Base-by-base conservation (phyloP, 2,113 vertebrate species). In the Pungitius pungitius region DNA sequence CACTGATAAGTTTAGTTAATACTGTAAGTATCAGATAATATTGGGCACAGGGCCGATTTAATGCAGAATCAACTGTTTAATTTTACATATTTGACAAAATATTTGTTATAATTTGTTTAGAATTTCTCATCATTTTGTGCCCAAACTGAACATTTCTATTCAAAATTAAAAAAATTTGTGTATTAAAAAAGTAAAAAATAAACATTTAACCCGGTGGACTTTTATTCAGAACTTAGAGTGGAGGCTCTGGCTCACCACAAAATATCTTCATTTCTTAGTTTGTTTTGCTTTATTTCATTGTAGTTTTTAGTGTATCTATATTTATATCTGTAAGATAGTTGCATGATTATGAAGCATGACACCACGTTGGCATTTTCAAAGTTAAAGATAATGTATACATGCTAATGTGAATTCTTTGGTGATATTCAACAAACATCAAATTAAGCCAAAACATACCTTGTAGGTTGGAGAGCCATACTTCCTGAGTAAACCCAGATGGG, bases 381-480 rank as follows among this genome's bases (percentile, higher is more conserved):
- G 30, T 15, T 51, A 49, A 30, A 26, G 9, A 8, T 37, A 20
- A 56, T 26, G 13, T 39, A 39, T 42, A 6, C 30, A 20, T 71
- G 10, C 15, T 20, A 14, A 27, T 30, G 18, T 47, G 1, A 59
- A 37, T 39, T 47, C 7, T 43, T 47, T 47, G 1, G 35, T 6
- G 69, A 39, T 39, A 62, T 26, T 65, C 4, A 72, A 24, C 5
- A 52, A 22, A 51, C 49, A 72, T 6, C 3, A 68, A 10, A 68
- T 6, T 8, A 74, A 45, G 9, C 7, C 58, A 6, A 13, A 67
- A 69, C 43, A 42, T 86, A 92, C 91, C 85, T 88, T 60, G 87
- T 87, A 12, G 86, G 55, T 47, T 63, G 76, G 67, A 73, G 30
- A 82, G 81, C 67, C 87, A 90, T 92, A 57, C 42, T 24, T 85